Evolutionary conservation across 2,113 vertebrate genomes (phyloP).

Genomic region (Malurus melanocephalus): DNA sequence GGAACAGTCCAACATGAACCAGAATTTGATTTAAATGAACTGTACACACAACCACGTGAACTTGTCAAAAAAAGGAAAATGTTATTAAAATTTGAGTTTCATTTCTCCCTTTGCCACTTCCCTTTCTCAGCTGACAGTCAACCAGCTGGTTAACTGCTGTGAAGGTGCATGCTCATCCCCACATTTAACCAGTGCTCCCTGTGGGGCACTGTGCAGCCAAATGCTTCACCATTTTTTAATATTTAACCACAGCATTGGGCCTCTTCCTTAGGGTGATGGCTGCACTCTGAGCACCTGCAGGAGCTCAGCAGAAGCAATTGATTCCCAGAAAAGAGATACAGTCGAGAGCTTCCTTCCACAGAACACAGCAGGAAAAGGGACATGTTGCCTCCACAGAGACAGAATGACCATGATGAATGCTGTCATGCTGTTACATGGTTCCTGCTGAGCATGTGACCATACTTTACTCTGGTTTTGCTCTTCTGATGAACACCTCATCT

Average conservation of each 20-base stretch:
- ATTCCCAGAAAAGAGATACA: not conserved
- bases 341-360: not conserved
- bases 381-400: not conserved
- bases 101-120: constrained; percentile 21
- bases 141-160: constrained; percentile 8
- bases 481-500: not conserved
- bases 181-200: not conserved
- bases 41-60: not conserved
- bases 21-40: not conserved
- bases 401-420: not conserved
- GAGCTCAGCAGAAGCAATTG: not conserved
- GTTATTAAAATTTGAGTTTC: constrained; percentile 20
- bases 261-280: constrained; percentile 17
- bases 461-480: not conserved
- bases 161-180: not conserved
- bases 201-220: not conserved
- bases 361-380: not conserved
- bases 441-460: not conserved
- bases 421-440: not conserved
- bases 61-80: not conserved
- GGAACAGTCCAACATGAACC: not conserved
- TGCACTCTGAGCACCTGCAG: not conserved
- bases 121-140: constrained; percentile 7
- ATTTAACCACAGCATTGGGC: not conserved
- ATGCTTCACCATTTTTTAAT: not conserved